These are phyloP conservation scores for Carassius gibelio DNA, from an alignment of 2,113 vertebrate genomes.

Conservation along the genomic window DNA sequence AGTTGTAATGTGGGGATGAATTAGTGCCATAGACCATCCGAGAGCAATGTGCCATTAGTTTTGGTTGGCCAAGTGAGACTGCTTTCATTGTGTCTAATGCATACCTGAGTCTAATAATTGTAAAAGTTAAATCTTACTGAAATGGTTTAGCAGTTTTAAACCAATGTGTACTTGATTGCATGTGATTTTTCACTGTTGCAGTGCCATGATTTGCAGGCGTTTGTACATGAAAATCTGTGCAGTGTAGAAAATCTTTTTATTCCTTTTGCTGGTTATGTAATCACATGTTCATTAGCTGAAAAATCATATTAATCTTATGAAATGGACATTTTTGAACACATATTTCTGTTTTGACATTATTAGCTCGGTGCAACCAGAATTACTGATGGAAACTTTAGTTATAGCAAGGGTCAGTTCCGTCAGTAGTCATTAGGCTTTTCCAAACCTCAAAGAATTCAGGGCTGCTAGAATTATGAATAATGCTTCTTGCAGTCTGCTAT, in stretches of 20 bases:
- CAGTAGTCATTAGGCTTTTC: neutral
- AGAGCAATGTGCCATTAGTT: conserved; percentile 42
- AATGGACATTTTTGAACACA: neutral
- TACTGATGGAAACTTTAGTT: neutral
- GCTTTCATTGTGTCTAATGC: conserved; percentile 29
- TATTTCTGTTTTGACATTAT: neutral
- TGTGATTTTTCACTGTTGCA: neutral
- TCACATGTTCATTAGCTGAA: neutral
- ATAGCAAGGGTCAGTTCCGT: neutral
- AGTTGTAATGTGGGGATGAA: conserved; percentile 27
- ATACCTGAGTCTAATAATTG: conserved; percentile 33
- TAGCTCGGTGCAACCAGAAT: neutral
- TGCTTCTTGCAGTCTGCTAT: neutral
- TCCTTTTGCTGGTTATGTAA: neutral
- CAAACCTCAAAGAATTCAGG: neutral
- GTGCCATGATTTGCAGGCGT: neutral
- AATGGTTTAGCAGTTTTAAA: conserved; percentile 14
- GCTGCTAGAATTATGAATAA: neutral
- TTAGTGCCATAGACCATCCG: conserved; percentile 29
- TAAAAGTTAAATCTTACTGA: conserved; percentile 33
- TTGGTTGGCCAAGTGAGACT: conserved; percentile 30
- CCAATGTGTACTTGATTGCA: conserved; percentile 6
- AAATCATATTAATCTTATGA: neutral
- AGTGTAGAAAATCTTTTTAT: neutral
- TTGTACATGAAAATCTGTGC: neutral